phyloP scores from a whole-genome alignment of 2,797 vertebrate species.

The Netta rufina region DNA sequence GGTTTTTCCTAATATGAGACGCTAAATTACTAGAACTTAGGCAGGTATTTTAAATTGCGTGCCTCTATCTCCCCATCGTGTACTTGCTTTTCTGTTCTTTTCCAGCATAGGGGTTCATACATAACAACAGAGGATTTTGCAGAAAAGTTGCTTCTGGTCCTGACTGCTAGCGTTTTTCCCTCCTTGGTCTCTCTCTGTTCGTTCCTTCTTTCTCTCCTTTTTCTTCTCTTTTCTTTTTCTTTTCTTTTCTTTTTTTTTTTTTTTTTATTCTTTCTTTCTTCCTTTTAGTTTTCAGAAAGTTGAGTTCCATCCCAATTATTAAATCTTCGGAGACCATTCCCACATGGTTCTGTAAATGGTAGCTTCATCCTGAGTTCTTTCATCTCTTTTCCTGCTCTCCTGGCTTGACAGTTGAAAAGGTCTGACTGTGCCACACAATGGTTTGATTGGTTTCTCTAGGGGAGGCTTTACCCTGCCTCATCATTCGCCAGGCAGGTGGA shows the following conservation, averaged over 20 bases:
- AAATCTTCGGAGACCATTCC: conserved; percentile 92
- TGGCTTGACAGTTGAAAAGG: conserved; percentile 98
- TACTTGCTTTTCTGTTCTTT: conserved; percentile 33
- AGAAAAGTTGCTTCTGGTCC: conserved; percentile 57
- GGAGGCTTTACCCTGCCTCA: conserved; percentile 91
- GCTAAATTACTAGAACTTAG: not conserved
- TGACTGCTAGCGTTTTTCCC: not conserved
- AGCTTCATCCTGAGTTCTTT: conserved; percentile 94
- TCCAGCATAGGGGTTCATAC: not conserved
- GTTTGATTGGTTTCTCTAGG: conserved; percentile 98
- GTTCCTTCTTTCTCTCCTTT: not conserved
- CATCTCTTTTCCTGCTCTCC: conserved; percentile 92
- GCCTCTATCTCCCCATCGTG: rapidly evolving
- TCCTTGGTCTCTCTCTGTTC: not conserved
- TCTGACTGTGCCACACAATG: conserved; percentile 97
- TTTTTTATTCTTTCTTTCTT: not conserved
- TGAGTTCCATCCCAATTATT: conserved; percentile 90
- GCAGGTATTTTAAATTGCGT: not conserved
- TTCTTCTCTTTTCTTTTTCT: not conserved
- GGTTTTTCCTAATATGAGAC: not conserved
- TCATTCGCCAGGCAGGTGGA: conserved; percentile 98
- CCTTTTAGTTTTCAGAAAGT: conserved; percentile 83
- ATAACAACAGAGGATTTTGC: conserved; percentile 55
- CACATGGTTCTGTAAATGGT: conserved; percentile 96
- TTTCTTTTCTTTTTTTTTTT: not conserved